Conservation (phyloP, 2,113 vertebrate species). For the Empidonax traillii region DNA sequence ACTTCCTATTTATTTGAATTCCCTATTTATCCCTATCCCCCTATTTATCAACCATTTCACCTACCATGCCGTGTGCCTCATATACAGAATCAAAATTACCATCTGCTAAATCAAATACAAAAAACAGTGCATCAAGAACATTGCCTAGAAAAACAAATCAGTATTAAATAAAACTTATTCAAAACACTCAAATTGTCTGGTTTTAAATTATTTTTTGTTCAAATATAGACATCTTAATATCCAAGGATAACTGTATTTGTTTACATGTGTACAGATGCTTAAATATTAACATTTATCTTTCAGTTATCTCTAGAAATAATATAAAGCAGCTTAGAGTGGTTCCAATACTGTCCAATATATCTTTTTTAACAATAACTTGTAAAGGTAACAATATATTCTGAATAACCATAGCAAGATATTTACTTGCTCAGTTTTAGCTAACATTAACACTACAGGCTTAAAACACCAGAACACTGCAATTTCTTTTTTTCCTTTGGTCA, state of each 20-base stretch:
- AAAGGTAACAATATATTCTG: not conserved
- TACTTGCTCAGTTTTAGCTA: not conserved
- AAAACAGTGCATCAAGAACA: not conserved
- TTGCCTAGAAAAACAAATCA: not conserved
- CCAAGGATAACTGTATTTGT: not conserved
- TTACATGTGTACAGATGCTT: not conserved
- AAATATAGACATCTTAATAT: not conserved
- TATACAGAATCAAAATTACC: not conserved
- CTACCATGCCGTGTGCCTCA: not conserved
- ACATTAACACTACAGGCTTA: not conserved
- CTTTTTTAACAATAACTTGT: not conserved
- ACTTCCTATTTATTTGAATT: not conserved
- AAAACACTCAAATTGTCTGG: not conserved
- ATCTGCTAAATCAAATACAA: slow-evolving; percentile 14
- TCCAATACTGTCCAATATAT: not conserved
- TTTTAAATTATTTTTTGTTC: not conserved
- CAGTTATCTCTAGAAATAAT: not conserved
- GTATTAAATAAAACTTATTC: not conserved
- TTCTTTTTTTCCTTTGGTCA: not conserved
- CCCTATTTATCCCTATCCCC: not conserved
- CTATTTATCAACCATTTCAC: not conserved
- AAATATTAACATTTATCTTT: slow-evolving; percentile 3
- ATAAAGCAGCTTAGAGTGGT: not conserved
- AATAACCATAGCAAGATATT: not conserved
- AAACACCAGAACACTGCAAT: not conserved